phyloP scores from a whole-genome alignment of 2,888 invertebrate genomes.

The Andrena flavipes region DNA sequence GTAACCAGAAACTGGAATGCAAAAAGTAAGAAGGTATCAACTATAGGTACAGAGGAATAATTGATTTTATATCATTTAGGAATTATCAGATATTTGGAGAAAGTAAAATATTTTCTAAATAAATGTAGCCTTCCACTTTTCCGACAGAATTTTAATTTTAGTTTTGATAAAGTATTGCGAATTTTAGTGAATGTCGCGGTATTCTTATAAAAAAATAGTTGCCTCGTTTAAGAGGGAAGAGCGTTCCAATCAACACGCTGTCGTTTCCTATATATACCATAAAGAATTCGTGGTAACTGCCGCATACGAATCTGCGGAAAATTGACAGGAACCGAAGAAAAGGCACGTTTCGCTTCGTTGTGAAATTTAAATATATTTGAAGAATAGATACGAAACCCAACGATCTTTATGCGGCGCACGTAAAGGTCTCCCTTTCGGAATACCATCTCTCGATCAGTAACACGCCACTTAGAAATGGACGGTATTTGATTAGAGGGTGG shows the following conservation, averaged over 20 bases:
- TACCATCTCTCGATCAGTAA: conserved; percentile 42
- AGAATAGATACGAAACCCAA: conserved; percentile 45
- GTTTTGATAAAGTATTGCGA: too few species aligned
- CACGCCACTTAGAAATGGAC: conserved; percentile 59
- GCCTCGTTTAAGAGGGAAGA: neutral
- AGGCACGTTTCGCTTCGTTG: conserved; percentile 38
- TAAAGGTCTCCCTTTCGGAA: conserved; percentile 65
- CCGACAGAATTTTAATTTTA: too few species aligned
- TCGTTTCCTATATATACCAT: conserved; percentile 25
- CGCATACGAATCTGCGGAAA: conserved; percentile 42
- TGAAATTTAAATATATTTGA: conserved; percentile 64
- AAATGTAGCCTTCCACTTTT: too few species aligned
- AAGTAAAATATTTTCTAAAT: too few species aligned
- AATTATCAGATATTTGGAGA: too few species aligned
- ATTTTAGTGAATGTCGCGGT: too few species aligned
- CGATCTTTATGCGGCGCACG: conserved; percentile 71
- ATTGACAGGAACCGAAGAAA: conserved; percentile 42
- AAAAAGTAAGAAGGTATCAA: too few species aligned
- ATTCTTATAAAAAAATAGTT: neutral
- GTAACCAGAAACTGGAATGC: too few species aligned
- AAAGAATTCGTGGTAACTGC: conserved; percentile 28
- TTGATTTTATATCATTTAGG: too few species aligned
- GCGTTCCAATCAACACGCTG: conserved; percentile 24
- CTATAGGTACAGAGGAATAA: too few species aligned
- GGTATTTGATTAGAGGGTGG: conserved; percentile 74